Evolutionary conservation across 2,797 vertebrate species (phyloP).

Genomic region (Labroides dimidiatus): DNA sequence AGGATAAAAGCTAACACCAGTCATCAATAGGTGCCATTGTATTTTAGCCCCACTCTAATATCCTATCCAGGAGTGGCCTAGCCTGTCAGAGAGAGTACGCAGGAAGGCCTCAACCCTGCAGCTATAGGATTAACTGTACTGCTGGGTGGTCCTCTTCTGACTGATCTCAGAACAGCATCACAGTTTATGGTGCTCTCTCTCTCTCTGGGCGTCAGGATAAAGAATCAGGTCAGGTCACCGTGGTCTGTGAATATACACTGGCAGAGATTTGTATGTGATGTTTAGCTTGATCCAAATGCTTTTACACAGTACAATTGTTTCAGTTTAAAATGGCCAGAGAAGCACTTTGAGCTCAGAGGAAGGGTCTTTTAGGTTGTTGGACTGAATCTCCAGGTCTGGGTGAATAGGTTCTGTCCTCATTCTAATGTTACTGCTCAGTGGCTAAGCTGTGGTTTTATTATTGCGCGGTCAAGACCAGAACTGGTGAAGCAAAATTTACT

Average conservation of each 20-base stretch:
- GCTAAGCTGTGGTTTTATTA: conserved; percentile 46
- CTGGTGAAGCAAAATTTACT: conserved; percentile 38
- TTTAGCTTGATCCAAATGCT: conserved; percentile 18
- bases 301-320: conserved; percentile 20
- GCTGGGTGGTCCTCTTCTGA: conserved; percentile 74
- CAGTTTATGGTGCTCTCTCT: conserved; percentile 35
- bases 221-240: conserved; percentile 38
- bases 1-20: conserved; percentile 59
- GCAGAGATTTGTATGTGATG: neutral
- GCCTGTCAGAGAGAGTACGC: conserved; percentile 59
- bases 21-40: conserved; percentile 75
- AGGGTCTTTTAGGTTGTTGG: conserved; percentile 31
- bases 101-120: conserved; percentile 66
- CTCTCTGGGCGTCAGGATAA: conserved; percentile 51
- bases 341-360: conserved; percentile 21
- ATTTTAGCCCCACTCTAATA: conserved; percentile 59
- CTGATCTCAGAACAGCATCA: conserved; percentile 64
- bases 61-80: conserved; percentile 65
- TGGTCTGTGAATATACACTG: conserved; percentile 21
- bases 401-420: conserved; percentile 31
- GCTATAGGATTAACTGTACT: conserved; percentile 68
- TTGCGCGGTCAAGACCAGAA: conserved; percentile 39
- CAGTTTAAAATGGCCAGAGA: conserved; percentile 14
- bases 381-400: conserved; percentile 17
- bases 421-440: conserved; percentile 48